A percentile compares a stretch with the other conserved stretches of the same genome.
Conservation (phyloP, 2,113 vertebrate genomes). For the Balaeniceps rex region DNA sequence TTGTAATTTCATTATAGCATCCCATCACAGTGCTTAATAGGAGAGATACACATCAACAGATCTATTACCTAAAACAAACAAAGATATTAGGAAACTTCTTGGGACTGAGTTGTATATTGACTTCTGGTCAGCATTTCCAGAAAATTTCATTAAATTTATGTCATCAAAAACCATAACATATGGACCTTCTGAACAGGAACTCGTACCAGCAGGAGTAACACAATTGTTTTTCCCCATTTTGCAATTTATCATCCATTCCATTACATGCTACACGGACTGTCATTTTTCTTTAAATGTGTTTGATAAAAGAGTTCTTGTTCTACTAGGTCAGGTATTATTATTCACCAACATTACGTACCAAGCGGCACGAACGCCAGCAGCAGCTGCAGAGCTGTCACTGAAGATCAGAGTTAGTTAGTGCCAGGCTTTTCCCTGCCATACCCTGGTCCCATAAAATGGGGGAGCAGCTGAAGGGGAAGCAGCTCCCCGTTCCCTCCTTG, state of each 20-base stretch:
- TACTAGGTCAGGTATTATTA: slow-evolving; percentile 40
- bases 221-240: slow-evolving; percentile 42
- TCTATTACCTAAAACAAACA: slow-evolving; percentile 50
- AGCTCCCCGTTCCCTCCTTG: not conserved
- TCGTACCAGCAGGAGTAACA: slow-evolving; percentile 27
- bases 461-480: not conserved
- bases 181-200: slow-evolving; percentile 4
- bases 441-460: not conserved
- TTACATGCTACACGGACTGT: not conserved
- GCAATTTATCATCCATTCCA: slow-evolving; percentile 61
- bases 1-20: slow-evolving; percentile 59
- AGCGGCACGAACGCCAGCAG: not conserved
- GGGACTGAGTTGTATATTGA: slow-evolving; percentile 36
- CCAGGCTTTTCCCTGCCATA: not conserved
- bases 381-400: not conserved
- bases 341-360: slow-evolving; percentile 10
- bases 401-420: not conserved
- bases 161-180: slow-evolving; percentile 49
- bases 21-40: slow-evolving; percentile 35
- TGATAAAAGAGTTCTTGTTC: slow-evolving; percentile 55
- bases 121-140: slow-evolving; percentile 64
- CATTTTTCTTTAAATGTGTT: slow-evolving; percentile 65
- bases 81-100: slow-evolving; percentile 49
- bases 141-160: slow-evolving; percentile 68
- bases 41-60: slow-evolving; percentile 26